phyloP scores from a whole-genome alignment of 2,797 vertebrate species.

The Sebastes aleutianus region DNA sequence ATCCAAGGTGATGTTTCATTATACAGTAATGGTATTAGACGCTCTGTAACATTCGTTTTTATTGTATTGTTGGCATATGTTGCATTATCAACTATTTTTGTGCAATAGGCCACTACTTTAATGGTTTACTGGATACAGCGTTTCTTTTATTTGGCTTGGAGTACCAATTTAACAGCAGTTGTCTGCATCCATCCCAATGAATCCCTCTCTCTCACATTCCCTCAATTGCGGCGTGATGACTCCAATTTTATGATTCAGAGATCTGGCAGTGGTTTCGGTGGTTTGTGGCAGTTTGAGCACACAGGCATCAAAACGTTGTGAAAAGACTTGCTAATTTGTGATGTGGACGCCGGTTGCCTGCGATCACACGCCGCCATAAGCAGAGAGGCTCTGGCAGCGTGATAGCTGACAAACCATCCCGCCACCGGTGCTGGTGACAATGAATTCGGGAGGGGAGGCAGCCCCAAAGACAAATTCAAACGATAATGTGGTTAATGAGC shows the following conservation, averaged over 20 bases:
- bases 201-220: slow-evolving; percentile 23
- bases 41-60: background rate
- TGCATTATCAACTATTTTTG: background rate
- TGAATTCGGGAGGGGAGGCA: slow-evolving; percentile 12
- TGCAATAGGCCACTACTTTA: background rate
- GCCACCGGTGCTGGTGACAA: slow-evolving; percentile 26
- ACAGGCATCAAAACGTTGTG: slow-evolving; percentile 20
- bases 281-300: slow-evolving; percentile 33
- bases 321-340: slow-evolving; percentile 54
- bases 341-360: background rate
- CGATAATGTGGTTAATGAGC: slow-evolving; percentile 53
- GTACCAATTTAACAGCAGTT: slow-evolving; percentile 6
- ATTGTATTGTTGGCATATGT: background rate
- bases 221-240: background rate
- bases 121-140: background rate
- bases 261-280: slow-evolving; percentile 30
- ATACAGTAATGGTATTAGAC: background rate
- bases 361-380: background rate
- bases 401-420: slow-evolving; percentile 16
- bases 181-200: slow-evolving; percentile 5
- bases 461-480: slow-evolving; percentile 31
- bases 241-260: slow-evolving; percentile 34
- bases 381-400: slow-evolving; percentile 18
- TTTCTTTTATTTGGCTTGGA: slow-evolving; percentile 7
- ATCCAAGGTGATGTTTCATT: background rate